phyloP scores from a whole-genome alignment of 1,140 invertebrate species.

The Araneus ventricosus region DNA sequence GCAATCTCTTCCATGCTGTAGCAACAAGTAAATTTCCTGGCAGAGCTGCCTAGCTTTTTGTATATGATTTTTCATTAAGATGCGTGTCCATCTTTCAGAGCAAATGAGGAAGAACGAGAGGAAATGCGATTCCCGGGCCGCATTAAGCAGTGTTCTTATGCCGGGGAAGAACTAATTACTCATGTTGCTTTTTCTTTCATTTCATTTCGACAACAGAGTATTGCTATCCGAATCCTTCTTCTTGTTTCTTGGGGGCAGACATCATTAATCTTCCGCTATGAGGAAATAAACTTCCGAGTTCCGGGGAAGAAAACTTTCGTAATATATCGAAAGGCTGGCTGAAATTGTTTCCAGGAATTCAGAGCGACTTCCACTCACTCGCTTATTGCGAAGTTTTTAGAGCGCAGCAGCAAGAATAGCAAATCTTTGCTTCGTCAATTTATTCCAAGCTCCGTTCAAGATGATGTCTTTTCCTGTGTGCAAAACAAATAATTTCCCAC shows the following conservation, averaged over 20 bases:
- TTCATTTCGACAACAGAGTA: slow-evolving; percentile 74
- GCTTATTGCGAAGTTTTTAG: slow-evolving; percentile 74
- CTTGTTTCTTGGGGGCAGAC: slow-evolving; percentile 68
- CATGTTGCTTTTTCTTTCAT: slow-evolving; percentile 76
- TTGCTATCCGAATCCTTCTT: slow-evolving; percentile 61
- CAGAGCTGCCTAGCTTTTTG: background rate
- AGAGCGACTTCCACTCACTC: background rate
- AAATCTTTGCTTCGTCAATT: slow-evolving; percentile 73
- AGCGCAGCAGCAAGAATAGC: slow-evolving; percentile 71
- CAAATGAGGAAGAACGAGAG: background rate
- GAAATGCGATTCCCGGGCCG: slow-evolving; percentile 60
- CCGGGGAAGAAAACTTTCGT: slow-evolving; percentile 73
- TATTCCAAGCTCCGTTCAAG: slow-evolving; percentile 43
- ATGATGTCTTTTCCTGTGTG: slow-evolving; percentile 60
- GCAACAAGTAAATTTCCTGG: slow-evolving; percentile 11
- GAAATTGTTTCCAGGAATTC: slow-evolving; percentile 70
- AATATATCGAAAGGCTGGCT: slow-evolving; percentile 68
- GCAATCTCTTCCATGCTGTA: background rate
- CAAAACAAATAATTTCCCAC: slow-evolving; percentile 73
- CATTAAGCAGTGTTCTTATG: slow-evolving; percentile 72
- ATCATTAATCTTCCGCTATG: slow-evolving; percentile 74
- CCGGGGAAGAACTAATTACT: slow-evolving; percentile 74
- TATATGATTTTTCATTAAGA: slow-evolving; percentile 52
- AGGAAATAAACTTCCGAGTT: slow-evolving; percentile 75
- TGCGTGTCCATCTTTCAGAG: background rate